A percentile compares a stretch with the other conserved stretches of the same genome.
Evolutionary conservation across 2,888 invertebrate genomes (phyloP).

Genomic region (Matsumyia berberina): DNA sequence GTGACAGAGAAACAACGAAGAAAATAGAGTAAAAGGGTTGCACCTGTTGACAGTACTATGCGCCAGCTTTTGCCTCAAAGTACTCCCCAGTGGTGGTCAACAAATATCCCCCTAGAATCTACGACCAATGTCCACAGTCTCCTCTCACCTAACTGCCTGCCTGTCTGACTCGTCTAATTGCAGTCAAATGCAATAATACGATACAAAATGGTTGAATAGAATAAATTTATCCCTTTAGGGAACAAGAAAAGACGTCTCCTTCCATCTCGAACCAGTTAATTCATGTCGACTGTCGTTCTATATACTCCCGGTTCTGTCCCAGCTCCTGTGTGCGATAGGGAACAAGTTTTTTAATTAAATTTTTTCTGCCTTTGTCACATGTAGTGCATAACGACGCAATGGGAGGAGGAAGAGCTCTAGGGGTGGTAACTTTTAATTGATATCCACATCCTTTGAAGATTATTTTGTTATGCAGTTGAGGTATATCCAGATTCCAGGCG

Average conservation of each 20-base stretch:
- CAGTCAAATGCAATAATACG: conserved; percentile 30
- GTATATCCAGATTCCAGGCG: not conserved
- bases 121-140: not conserved
- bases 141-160: not conserved
- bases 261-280: conserved; percentile 11
- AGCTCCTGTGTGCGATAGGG: not conserved
- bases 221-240: conserved; percentile 47
- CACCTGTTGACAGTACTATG: no score
- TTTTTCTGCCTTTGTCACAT: conserved; percentile 55
- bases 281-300: not conserved
- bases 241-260: conserved; percentile 15
- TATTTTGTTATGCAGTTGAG: conserved; percentile 1
- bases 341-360: conserved; percentile 69
- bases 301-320: not conserved
- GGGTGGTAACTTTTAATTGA: conserved; percentile 36
- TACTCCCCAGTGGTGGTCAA: no score
- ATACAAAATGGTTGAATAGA: conserved; percentile 16
- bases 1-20: no score
- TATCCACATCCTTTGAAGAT: conserved; percentile 28
- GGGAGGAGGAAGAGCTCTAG: not conserved
- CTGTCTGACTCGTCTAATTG: not conserved
- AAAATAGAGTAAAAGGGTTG: no score
- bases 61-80: no score
- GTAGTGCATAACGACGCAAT: not conserved
- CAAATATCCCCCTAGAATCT: not conserved